A percentile compares a stretch with the other conserved stretches of the same genome.
phyloP scores from a whole-genome alignment of 1,140 invertebrate species.

The Drosophila pandora region DNA sequence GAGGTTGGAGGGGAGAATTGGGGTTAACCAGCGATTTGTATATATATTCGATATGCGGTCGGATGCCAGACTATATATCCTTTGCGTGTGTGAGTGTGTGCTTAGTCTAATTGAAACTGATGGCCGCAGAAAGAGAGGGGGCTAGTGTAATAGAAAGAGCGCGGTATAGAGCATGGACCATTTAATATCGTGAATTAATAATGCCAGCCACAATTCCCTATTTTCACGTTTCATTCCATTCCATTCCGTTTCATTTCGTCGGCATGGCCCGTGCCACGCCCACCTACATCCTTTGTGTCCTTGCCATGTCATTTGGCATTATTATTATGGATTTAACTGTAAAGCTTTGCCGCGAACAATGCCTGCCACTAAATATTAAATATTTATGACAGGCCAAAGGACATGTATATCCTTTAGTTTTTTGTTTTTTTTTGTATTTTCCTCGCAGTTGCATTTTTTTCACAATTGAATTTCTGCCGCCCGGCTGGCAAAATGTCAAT shows the following conservation, averaged over 20 bases:
- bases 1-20: not conserved
- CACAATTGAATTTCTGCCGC: slow-evolving; percentile 30
- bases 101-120: slow-evolving; percentile 59
- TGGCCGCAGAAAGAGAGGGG: slow-evolving; percentile 40
- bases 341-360: slow-evolving; percentile 36
- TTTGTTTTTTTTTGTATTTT: slow-evolving; percentile 14
- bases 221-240: slow-evolving; percentile 61
- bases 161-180: slow-evolving; percentile 21
- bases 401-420: not conserved
- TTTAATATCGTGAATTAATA: slow-evolving; percentile 54
- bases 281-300: slow-evolving; percentile 39
- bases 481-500: slow-evolving; percentile 34
- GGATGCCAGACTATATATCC: slow-evolving; percentile 5
- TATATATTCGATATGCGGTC: slow-evolving; percentile 14
- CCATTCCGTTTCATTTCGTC: slow-evolving; percentile 24
- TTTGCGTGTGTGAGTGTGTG: slow-evolving; percentile 10
- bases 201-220: slow-evolving; percentile 54
- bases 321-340: slow-evolving; percentile 46
- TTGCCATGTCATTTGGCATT: slow-evolving; percentile 52
- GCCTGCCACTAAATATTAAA: slow-evolving; percentile 53
- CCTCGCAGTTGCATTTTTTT: not conserved
- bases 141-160: not conserved
- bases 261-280: not conserved
- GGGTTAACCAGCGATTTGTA: slow-evolving; percentile 37
- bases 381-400: slow-evolving; percentile 40